Evolutionary conservation across 2,888 invertebrate species (phyloP), one percentile per base, ranked within the genome.

Genomic region (Saturnia japonica): DNA sequence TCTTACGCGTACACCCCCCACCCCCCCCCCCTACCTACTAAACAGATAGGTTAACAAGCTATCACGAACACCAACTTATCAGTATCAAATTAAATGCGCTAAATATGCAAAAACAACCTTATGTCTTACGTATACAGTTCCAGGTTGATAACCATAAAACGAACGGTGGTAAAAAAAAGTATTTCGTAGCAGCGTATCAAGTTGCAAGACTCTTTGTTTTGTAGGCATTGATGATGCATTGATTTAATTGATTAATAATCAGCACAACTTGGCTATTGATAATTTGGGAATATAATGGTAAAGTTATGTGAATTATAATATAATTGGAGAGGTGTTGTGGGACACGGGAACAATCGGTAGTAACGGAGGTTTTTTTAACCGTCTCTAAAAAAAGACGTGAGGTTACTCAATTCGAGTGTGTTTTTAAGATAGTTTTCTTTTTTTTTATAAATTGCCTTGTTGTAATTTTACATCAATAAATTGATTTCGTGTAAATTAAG

Each of bases 1-100:
- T 64, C 40, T 11, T 40, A 64, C 70, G 68, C n/a, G n/a, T n/a
- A n/a, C n/a, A n/a, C n/a, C n/a, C n/a, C n/a, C n/a, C n/a, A n/a
- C n/a, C n/a, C n/a, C n/a, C n/a, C 74, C 69, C 72, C 14, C 25
- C 25, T 57, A 57, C 57, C 25, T 60, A 28, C 42, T 62, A 45
- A 57, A 51, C 60, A 57, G 67, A 45, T 67, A 62, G n/a, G 62
- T 60, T 67, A 67, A 54, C 28, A 25, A 64, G 43, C 68, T 28
- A 60, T 60, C 28, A 60, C 12, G 57, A 25, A 60, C 25, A 22
- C 57, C 3, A 60, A 60, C 12, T 60, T 60, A 60, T 60, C 25
- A 54, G 8, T 11, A 54, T n/a, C 54, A 54, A n/a, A 11, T 22
- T 9, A n/a, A 22, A 9, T n/a, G 9, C n/a, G 22, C 1, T 22